Percentiles rank a stretch among this genome's conserved stretches.
Evolutionary conservation across 2,888 invertebrate genomes (phyloP).

Genomic region (Myathropa florea): DNA sequence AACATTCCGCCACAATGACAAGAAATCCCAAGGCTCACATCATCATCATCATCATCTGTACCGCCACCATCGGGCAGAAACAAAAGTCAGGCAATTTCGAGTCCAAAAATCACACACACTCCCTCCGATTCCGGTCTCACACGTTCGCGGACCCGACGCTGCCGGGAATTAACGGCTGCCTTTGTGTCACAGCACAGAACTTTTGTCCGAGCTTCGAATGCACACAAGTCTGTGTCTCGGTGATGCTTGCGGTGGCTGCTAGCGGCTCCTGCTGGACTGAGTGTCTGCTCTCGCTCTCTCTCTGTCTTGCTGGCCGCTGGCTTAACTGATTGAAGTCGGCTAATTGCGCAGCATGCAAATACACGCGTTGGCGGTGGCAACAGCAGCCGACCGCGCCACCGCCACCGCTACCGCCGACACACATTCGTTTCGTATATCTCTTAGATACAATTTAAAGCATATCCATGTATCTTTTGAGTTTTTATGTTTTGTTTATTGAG

Average conservation of each 20-base stretch:
- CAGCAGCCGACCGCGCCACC: constrained; percentile 1
- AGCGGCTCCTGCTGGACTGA: constrained; percentile 11
- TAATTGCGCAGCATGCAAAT: constrained; percentile 66
- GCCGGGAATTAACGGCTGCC: constrained; percentile 25
- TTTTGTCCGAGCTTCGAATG: constrained; percentile 18
- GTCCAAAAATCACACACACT: constrained; percentile 29
- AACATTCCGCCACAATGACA: constrained; percentile 37
- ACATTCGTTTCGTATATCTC: constrained; percentile 41
- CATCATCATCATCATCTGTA: constrained; percentile 60
- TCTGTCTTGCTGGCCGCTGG: background rate
- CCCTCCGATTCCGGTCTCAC: constrained; percentile 23
- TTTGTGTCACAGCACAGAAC: constrained; percentile 33
- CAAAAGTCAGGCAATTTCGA: constrained; percentile 22
- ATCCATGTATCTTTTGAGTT: constrained; percentile 54
- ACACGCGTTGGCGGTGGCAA: constrained; percentile 56
- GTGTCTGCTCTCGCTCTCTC: constrained; percentile 7
- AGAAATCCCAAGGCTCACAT: constrained; percentile 52
- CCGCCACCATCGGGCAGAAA: no score
- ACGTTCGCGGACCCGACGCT: constrained; percentile 1
- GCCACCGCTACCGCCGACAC: constrained; percentile 24
- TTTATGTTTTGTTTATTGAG: constrained; percentile 63
- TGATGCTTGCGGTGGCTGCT: constrained; percentile 12
- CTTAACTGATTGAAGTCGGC: constrained; percentile 62
- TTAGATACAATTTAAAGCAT: constrained; percentile 67
- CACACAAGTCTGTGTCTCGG: background rate